These are phyloP conservation scores for Aplocera efformata DNA, from an alignment of 2,888 invertebrate genomes.

Conservation along the genomic window DNA sequence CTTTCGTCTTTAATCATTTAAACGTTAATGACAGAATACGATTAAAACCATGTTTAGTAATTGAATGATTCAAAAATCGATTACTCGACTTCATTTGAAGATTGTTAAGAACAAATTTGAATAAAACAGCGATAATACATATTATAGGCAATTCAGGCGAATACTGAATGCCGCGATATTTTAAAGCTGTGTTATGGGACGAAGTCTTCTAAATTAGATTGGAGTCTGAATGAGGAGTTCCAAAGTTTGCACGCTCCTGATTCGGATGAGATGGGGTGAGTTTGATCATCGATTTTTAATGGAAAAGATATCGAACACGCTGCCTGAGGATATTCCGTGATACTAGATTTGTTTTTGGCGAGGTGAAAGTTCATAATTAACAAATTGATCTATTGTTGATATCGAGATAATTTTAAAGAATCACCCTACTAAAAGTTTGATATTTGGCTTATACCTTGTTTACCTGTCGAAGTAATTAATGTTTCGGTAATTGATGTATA, in stretches of 20 bases:
- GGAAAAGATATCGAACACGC: conserved; percentile 18
- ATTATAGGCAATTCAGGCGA: conserved; percentile 7
- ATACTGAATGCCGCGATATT: conserved; percentile 25
- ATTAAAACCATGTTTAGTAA: too few relatives aligned
- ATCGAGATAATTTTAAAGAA: too few relatives aligned
- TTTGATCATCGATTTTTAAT: conserved; percentile 35
- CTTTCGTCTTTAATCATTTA: too few relatives aligned
- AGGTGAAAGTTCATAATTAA: not conserved
- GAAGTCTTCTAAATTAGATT: conserved; percentile 40
- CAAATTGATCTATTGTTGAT: not conserved
- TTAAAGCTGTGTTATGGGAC: conserved; percentile 30
- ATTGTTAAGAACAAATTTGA: too few relatives aligned
- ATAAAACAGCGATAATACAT: not conserved
- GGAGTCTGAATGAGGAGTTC: conserved; percentile 31
- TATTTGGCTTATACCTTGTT: too few relatives aligned
- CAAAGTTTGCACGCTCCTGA: conserved; percentile 31
- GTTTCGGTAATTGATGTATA: too few relatives aligned
- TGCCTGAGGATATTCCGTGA: conserved; percentile 13
- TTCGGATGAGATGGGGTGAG: conserved; percentile 27
- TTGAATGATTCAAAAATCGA: too few relatives aligned
- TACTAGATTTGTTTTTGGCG: not conserved
- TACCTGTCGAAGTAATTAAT: too few relatives aligned
- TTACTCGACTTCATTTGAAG: too few relatives aligned
- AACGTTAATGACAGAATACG: too few relatives aligned
- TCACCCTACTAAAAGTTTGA: too few relatives aligned